Percentiles rank a stretch among this genome's conserved stretches.
These are phyloP conservation scores for Malurus elegans DNA, from an alignment of 2,113 vertebrate species.

Conservation along the genomic window DNA sequence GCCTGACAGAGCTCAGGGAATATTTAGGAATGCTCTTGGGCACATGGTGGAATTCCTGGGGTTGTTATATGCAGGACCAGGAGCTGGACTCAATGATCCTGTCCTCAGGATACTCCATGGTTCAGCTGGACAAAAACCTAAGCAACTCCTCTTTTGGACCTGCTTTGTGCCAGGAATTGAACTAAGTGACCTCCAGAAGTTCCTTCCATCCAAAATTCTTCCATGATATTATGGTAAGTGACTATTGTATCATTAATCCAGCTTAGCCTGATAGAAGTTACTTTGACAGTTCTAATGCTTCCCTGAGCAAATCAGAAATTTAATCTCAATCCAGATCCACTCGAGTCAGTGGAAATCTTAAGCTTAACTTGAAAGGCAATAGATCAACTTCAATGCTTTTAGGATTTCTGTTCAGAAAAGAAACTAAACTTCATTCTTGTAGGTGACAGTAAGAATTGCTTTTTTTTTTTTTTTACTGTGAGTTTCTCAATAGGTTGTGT, in stretches of 20 bases:
- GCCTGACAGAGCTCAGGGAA: background rate
- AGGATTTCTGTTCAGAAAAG: background rate
- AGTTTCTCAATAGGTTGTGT: background rate
- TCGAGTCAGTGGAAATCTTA: background rate
- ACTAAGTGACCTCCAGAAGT: background rate
- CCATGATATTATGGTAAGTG: constrained; percentile 14
- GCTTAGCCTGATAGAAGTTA: constrained; percentile 3
- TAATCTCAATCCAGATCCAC: background rate
- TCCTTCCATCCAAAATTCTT: background rate
- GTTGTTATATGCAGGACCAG: background rate
- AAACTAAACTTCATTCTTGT: background rate
- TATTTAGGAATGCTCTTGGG: background rate
- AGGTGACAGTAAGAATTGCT: background rate
- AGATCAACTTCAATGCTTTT: background rate
- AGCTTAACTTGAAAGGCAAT: background rate
- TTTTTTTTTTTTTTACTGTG: no score
- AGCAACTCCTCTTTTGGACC: background rate
- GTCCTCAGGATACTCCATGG: background rate
- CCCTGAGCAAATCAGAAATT: background rate
- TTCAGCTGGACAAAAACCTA: background rate
- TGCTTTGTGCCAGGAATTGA: background rate
- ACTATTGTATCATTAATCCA: background rate
- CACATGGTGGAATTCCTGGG: background rate
- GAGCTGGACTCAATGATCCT: background rate
- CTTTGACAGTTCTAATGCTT: background rate